Percentiles rank a stretch among this genome's conserved stretches.
Conservation (phyloP, 2,797 vertebrate genomes). For the Lepus townsendii region DNA sequence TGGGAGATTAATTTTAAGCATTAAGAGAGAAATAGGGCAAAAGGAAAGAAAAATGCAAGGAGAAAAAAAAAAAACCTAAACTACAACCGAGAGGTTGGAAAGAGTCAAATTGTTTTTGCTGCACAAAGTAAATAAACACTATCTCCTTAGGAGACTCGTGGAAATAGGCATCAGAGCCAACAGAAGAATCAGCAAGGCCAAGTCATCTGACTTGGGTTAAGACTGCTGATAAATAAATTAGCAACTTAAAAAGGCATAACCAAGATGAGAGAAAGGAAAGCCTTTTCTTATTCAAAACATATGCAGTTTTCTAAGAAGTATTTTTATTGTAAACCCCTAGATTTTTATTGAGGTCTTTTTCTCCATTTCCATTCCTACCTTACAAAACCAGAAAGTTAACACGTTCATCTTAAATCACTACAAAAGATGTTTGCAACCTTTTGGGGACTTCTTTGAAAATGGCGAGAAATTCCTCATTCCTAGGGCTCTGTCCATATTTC, state of each 20-base stretch:
- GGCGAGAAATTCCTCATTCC: not conserved
- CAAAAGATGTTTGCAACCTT: not conserved
- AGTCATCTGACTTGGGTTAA: not conserved
- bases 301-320: conserved; percentile 41
- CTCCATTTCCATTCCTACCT: conserved; percentile 36
- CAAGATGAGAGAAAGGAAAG: conserved; percentile 26
- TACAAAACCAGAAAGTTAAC: not conserved
- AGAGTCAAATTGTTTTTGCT: conserved; percentile 16
- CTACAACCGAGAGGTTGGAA: not conserved
- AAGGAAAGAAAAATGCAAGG: not conserved
- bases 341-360: conserved; percentile 53
- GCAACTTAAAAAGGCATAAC: not conserved
- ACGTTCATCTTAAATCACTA: conserved; percentile 42
- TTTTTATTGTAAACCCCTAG: conserved; percentile 15
- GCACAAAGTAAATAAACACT: not conserved
- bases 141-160: conserved; percentile 29
- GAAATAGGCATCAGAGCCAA: not conserved
- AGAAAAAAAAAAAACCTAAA: not conserved
- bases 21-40: not conserved
- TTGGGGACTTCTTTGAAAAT: conserved; percentile 14
- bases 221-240: conserved; percentile 22
- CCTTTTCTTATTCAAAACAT: conserved; percentile 60
- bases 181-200: not conserved
- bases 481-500: not conserved
- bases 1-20: not conserved